These are phyloP conservation scores for Bambusicola thoracicus DNA, from an alignment of 2,113 vertebrate species.

Conservation along the genomic window DNA sequence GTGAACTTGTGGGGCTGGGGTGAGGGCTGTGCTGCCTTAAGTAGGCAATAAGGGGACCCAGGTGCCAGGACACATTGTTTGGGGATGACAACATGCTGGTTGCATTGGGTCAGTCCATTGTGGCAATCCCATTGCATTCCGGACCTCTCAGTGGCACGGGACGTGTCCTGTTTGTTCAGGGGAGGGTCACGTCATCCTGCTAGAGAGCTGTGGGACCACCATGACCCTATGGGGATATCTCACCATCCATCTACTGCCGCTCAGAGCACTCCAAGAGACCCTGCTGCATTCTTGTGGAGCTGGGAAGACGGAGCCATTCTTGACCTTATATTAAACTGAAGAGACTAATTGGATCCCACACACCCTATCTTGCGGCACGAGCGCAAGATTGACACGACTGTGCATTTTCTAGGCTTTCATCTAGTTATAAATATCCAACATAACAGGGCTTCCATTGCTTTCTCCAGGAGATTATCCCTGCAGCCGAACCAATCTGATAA, in stretches of 20 bases:
- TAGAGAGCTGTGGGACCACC: not conserved
- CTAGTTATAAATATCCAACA: conserved; percentile 72
- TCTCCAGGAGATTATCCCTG: conserved; percentile 70
- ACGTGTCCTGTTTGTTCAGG: not conserved
- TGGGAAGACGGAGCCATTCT: not conserved
- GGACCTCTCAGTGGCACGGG: not conserved
- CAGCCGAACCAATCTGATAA: conserved; percentile 72
- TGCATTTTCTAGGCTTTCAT: conserved; percentile 66
- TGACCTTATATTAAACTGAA: conserved; percentile 6
- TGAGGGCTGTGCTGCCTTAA: not conserved
- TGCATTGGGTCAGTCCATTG: not conserved
- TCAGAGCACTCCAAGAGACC: not conserved
- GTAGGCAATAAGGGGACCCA: not conserved
- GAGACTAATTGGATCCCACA: not conserved
- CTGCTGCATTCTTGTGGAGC: not conserved
- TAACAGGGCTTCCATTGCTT: conserved; percentile 69
- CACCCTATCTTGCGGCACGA: conserved; percentile 13
- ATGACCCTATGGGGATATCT: not conserved
- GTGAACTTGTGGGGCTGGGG: not conserved
- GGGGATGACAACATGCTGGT: not conserved
- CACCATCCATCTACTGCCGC: not conserved
- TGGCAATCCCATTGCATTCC: not conserved
- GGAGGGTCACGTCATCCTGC: not conserved
- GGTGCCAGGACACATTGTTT: not conserved
- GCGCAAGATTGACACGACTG: conserved; percentile 19